phyloP scores from a whole-genome alignment of 35 echinoderm and acorn worm genomes.

The Apostichopus californicus region DNA sequence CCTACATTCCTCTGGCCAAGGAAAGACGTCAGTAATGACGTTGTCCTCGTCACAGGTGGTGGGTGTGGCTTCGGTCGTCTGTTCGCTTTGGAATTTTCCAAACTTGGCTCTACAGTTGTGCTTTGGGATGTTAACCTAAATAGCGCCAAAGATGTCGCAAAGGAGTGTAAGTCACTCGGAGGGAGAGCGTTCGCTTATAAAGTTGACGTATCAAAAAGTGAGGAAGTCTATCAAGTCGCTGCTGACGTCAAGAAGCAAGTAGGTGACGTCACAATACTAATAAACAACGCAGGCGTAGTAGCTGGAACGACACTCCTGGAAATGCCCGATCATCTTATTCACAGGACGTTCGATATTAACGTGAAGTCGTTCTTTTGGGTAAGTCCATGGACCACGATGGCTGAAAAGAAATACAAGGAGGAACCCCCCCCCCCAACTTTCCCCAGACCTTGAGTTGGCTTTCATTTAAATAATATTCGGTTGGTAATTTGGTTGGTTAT shows the following conservation, averaged over 20 bases:
- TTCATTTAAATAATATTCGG: too few relatives aligned
- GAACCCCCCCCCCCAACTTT: too few relatives aligned
- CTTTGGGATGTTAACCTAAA: constrained; percentile 78
- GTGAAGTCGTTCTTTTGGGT: constrained; percentile 90
- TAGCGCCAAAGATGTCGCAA: constrained; percentile 1
- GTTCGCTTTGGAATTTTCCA: constrained; percentile 67
- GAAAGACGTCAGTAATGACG: constrained; percentile 82
- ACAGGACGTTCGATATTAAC: constrained; percentile 86
- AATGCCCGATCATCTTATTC: constrained; percentile 69
- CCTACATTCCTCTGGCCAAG: constrained; percentile 49
- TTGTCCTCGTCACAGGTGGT: constrained; percentile 83
- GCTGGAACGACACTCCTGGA: constrained; percentile 75
- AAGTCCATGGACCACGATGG: not conserved
- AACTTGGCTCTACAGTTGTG: constrained; percentile 76
- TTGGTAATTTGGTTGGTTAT: too few relatives aligned
- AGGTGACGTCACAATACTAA: constrained; percentile 79
- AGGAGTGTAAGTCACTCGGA: constrained; percentile 50
- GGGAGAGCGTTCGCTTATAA: constrained; percentile 70
- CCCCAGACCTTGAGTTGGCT: too few relatives aligned
- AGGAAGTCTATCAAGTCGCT: constrained; percentile 71
- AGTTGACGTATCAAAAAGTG: constrained; percentile 74
- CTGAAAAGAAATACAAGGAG: not conserved
- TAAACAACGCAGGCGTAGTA: constrained; percentile 93
- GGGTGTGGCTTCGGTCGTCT: constrained; percentile 84
- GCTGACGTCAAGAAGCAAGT: constrained; percentile 70